A percentile compares a stretch with the other conserved stretches of the same genome.
phyloP scores from a whole-genome alignment of 64 coral and sea anemone genomes.

The Pocillopora damicornis region DNA sequence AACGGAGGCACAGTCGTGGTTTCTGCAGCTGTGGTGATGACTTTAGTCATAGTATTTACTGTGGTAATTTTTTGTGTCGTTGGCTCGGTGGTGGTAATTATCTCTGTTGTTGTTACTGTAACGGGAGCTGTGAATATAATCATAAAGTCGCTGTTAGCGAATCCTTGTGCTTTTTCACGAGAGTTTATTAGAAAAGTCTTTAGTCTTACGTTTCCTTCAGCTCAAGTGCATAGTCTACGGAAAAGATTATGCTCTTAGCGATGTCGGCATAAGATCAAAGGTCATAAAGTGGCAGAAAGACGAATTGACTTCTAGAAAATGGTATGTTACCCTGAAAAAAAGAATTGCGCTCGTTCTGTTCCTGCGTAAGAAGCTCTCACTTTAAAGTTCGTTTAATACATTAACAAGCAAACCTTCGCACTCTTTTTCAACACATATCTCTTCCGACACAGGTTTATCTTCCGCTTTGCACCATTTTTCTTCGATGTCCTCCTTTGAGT shows the following conservation, averaged over 20 bases:
- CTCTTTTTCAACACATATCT: conserved; percentile 10
- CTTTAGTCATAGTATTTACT: not conserved
- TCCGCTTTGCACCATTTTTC: conserved; percentile 47
- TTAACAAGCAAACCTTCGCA: not conserved
- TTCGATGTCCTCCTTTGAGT: conserved; percentile 40
- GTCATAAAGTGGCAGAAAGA: not conserved
- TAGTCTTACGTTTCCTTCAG: too few species aligned
- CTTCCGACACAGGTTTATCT: conserved; percentile 28
- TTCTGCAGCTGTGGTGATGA: not conserved
- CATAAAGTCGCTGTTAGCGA: not conserved
- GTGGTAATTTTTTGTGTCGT: not conserved
- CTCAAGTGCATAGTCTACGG: too few species aligned
- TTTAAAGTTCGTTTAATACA: not conserved
- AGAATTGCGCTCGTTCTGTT: not conserved
- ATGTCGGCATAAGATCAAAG: not conserved
- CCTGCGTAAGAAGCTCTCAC: not conserved
- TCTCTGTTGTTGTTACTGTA: not conserved
- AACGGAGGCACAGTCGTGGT: not conserved
- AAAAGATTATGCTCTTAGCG: too few species aligned
- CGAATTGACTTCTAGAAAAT: too few species aligned
- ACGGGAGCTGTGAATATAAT: not conserved
- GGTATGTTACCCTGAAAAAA: too few species aligned
- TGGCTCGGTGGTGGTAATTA: not conserved
- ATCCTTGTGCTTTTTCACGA: not conserved
- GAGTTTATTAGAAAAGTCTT: not conserved